Conservation (phyloP, 1,140 invertebrate species). For the Brachionus rotundiformis region DNA sequence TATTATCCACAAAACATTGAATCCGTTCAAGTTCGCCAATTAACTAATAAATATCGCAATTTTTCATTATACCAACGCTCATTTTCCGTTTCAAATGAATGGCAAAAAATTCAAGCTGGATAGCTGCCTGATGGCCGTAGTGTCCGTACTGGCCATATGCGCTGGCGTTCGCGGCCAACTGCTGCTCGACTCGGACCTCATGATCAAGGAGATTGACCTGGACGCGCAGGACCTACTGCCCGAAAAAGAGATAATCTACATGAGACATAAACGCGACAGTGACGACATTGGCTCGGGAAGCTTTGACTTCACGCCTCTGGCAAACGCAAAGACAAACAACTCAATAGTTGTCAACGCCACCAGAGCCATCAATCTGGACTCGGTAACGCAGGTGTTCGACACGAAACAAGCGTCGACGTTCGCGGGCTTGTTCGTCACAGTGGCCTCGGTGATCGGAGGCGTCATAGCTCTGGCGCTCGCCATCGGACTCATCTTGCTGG, state of each 20-base stretch:
- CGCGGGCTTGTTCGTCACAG: not conserved
- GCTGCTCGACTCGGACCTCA: not conserved
- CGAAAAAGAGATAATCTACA: not conserved
- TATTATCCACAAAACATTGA: not conserved
- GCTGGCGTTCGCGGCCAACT: not conserved
- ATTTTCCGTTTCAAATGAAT: conserved; percentile 9
- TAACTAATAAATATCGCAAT: conserved; percentile 4
- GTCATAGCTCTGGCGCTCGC: not conserved
- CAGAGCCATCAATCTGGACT: not conserved
- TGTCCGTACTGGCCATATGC: not conserved
- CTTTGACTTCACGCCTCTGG: not conserved
- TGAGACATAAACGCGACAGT: not conserved
- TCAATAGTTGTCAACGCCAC: not conserved
- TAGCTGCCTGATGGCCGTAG: not conserved
- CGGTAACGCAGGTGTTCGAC: not conserved
- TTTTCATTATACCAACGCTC: not conserved
- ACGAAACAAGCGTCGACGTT: not conserved
- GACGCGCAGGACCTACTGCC: not conserved
- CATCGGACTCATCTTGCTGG: not conserved
- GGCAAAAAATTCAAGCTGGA: not conserved
- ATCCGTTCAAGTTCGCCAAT: not conserved
- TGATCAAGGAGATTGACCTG: not conserved
- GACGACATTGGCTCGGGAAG: not conserved
- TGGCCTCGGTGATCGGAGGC: not conserved
- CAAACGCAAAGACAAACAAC: not conserved